Percentiles rank a stretch among this genome's conserved stretches.
phyloP scores from a whole-genome alignment of 2,113 vertebrate species.

The Morone saxatilis region DNA sequence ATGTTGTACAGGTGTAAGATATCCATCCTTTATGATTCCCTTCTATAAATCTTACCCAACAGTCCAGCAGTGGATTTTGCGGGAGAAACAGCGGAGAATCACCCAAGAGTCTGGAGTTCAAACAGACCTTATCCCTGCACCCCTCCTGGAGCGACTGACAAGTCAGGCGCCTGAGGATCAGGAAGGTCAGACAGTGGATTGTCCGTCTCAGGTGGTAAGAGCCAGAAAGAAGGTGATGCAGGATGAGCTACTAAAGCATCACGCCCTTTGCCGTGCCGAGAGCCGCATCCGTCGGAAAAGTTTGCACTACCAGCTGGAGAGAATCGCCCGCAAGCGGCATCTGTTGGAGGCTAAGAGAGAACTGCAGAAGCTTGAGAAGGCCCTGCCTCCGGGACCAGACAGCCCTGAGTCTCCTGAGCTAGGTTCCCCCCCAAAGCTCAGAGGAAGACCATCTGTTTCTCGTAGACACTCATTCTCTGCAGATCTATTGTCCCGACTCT shows the following conservation, averaged over 20 bases:
- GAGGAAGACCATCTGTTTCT: slow-evolving; percentile 44
- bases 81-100: slow-evolving; percentile 84
- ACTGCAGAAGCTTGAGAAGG: slow-evolving; percentile 87
- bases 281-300: slow-evolving; percentile 84
- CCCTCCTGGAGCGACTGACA: slow-evolving; percentile 50
- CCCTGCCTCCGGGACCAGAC: slow-evolving; percentile 74
- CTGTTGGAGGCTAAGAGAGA: slow-evolving; percentile 90
- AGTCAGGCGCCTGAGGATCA: slow-evolving; percentile 41
- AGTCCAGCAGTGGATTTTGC: slow-evolving; percentile 92
- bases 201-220: slow-evolving; percentile 54
- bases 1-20: background rate
- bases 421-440: slow-evolving; percentile 49
- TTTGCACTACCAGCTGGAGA: slow-evolving; percentile 89
- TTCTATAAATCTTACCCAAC: slow-evolving; percentile 61
- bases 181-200: background rate
- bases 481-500: slow-evolving; percentile 83
- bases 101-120: slow-evolving; percentile 85
- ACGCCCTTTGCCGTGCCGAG: slow-evolving; percentile 85
- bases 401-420: slow-evolving; percentile 57
- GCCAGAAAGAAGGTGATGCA: slow-evolving; percentile 87
- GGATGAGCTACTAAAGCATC: slow-evolving; percentile 86
- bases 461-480: slow-evolving; percentile 82
- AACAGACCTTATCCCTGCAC: slow-evolving; percentile 77
- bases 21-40: no score
- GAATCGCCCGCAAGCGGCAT: slow-evolving; percentile 89